Evolutionary conservation across 2,797 vertebrate genomes (phyloP), one percentile per base, ranked within the genome.

Genomic region (Scomberomorus guttatus): DNA sequence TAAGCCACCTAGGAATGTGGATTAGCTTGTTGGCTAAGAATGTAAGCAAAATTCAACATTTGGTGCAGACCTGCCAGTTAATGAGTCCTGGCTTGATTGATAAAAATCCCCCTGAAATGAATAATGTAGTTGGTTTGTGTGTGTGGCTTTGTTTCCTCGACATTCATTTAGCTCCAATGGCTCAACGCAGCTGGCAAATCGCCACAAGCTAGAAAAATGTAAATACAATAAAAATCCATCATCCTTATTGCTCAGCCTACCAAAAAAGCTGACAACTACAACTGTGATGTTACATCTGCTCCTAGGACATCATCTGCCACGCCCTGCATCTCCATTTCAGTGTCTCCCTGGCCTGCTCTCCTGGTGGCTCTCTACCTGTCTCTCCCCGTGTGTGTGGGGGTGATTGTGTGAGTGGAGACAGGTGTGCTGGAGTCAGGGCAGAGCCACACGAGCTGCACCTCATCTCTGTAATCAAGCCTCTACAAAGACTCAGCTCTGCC

Each of bases 91-190:
- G 66, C 55, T 25, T 81, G 69, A 78, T 24, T 75, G 82, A 84
- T 85, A 85, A 59, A 72, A 85, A 76, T 37, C 54, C 60, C 46
- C 61, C 22, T 55, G 69, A 77, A 77, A 80, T 68, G 51, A 85
- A 63, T 76, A 46, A 65, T 76, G 51, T 24, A 48, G 32, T 48
- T 42, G 55, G 42, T 48, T 63, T 56, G 29, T 71, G 22, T 61
- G 24, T 44, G 58, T 57, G 60, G 32, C 55, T 44, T 60, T 69
- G 70, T 82, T 77, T 72, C 46, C 70, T 66, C 29, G 17, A 24
- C 34, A 64, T 64, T 52, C 52, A 63, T 67, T 77, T 32, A 72
- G 64, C 58, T 66, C 39, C 52, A 60, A 48, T 59, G 37, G 51
- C n/a, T 63, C 29, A 32, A 65, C 66, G 27, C 81, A 82, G 77